A percentile compares a stretch with the other conserved stretches of the same genome.
These are phyloP conservation scores for Discoglossus pictus DNA, from an alignment of 2,797 vertebrate genomes.

Conservation along the genomic window DNA sequence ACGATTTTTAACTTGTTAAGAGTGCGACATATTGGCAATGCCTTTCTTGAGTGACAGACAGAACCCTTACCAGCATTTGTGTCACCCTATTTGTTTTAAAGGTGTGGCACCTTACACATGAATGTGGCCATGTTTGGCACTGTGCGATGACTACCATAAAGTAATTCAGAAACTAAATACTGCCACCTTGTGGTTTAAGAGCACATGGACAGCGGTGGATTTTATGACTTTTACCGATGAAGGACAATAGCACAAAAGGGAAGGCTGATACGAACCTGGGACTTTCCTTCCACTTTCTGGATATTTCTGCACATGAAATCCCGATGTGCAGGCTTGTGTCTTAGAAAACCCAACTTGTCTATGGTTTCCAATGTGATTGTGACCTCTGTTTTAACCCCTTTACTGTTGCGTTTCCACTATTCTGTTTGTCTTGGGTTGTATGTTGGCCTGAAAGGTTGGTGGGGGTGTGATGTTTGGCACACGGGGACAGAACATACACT, in stretches of 20 bases:
- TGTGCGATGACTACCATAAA: neutral
- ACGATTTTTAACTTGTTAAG: constrained; percentile 1
- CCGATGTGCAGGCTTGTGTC: constrained; percentile 23
- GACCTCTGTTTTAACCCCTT: constrained; percentile 29
- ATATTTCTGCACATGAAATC: constrained; percentile 16
- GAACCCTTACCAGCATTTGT: neutral
- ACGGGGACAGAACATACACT: neutral
- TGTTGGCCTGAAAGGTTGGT: constrained; percentile 2
- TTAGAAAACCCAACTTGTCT: constrained; percentile 36
- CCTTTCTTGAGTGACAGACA: neutral
- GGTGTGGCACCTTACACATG: constrained; percentile 3
- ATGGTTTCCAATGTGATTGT: constrained; percentile 47
- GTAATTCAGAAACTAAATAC: constrained; percentile 12
- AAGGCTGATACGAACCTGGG: constrained; percentile 8
- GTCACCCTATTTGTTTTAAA: constrained; percentile 5
- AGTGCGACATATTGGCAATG: constrained; percentile 1
- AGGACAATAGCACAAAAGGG: constrained; percentile 34
- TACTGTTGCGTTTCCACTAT: constrained; percentile 29
- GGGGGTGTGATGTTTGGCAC: neutral
- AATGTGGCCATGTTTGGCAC: neutral
- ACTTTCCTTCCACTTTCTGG: constrained; percentile 25
- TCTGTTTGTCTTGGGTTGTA: constrained; percentile 39
- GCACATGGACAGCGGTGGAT: constrained; percentile 26
- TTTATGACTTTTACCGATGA: neutral
- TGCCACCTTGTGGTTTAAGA: constrained; percentile 32